Evolutionary conservation across 2,888 invertebrate species (phyloP).

Genomic region (Salticus scenicus): DNA sequence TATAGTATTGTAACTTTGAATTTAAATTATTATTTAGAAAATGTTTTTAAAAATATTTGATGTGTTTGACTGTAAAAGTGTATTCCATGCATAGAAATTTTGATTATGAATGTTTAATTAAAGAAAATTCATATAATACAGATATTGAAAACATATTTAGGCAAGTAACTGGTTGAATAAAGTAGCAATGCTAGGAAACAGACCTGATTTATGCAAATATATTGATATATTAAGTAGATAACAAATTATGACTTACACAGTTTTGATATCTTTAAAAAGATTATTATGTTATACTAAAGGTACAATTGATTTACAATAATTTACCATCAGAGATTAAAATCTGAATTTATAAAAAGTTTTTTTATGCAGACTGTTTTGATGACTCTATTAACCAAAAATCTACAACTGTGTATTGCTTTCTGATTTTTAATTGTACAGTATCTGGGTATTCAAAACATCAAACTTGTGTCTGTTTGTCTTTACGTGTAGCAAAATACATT

Average conservation of each 20-base stretch:
- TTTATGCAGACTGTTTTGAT: neutral
- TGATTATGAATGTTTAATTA: neutral
- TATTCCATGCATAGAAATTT: neutral
- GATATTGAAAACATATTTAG: no score
- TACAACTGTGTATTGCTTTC: neutral
- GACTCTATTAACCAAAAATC: neutral
- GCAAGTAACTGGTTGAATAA: no score
- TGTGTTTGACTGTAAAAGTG: slow-evolving; percentile 23
- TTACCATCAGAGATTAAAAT: neutral
- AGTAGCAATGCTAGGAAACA: slow-evolving; percentile 22
- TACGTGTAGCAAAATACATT: neutral
- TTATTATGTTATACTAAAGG: neutral
- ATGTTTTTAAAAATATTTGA: slow-evolving; percentile 7
- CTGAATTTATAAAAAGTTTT: neutral
- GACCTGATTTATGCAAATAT: slow-evolving; percentile 5
- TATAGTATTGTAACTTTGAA: no score
- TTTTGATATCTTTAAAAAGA: neutral
- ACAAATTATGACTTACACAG: neutral
- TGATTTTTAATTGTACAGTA: neutral
- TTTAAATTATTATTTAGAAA: no score
- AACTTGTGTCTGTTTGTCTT: neutral
- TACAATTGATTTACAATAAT: neutral
- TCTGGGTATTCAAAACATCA: neutral
- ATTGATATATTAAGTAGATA: slow-evolving; percentile 12
- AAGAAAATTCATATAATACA: no score